Percentiles rank a stretch among this genome's conserved stretches.
Conservation (phyloP, 2,113 vertebrate species). For the Tragulus kanchil region DNA sequence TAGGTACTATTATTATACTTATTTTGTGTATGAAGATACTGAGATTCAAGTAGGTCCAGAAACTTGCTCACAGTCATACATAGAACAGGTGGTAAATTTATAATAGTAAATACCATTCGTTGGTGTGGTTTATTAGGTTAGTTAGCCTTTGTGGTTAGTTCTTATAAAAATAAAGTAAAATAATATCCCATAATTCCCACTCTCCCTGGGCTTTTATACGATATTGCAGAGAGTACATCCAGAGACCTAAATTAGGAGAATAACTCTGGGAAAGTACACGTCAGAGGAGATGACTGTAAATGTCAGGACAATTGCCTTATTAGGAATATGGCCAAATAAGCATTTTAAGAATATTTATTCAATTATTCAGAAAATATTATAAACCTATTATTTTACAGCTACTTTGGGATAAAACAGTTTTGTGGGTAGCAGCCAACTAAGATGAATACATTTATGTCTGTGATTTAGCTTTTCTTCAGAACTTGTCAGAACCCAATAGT, state of each 20-base stretch:
- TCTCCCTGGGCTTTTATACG: not conserved
- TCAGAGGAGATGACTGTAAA: not conserved
- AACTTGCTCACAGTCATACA: not conserved
- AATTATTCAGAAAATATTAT: not conserved
- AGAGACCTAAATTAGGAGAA: not conserved
- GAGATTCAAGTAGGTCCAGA: not conserved
- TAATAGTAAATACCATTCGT: not conserved
- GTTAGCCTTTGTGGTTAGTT: not conserved
- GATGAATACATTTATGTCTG: not conserved
- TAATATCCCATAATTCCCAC: not conserved
- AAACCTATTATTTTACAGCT: not conserved
- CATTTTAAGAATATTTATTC: slow-evolving; percentile 42
- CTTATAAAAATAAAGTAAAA: not conserved
- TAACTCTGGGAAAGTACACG: not conserved
- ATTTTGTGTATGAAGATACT: not conserved
- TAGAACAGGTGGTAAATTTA: not conserved
- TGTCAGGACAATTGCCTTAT: not conserved
- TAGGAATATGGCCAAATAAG: not conserved
- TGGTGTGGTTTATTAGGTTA: not conserved
- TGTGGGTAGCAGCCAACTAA: not conserved
- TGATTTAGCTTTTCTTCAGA: not conserved
- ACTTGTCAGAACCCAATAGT: not conserved
- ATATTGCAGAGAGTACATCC: not conserved
- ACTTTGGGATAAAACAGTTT: not conserved
- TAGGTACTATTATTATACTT: not conserved